Base-by-base conservation (phyloP, 2,113 vertebrate species). In the Charadrius vociferus region DNA sequence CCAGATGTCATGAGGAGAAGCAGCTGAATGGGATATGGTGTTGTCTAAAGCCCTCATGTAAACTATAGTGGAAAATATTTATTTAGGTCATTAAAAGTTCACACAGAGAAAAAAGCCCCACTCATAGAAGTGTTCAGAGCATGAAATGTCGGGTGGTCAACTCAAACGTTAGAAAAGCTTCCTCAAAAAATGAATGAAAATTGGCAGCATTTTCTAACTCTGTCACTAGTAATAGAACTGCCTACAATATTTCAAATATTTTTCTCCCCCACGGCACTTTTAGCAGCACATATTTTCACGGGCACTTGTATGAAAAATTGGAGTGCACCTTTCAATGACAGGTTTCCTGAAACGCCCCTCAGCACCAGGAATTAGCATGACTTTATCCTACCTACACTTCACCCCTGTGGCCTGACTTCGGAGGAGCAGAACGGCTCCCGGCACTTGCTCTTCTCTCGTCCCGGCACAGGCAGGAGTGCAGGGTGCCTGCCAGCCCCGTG, bases 381-480 rank as follows among this genome's bases (percentile, higher is more conserved):
- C 29, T 78, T 87, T 82, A 20, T 39, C n/a, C 59, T 53, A 8
- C 24, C 14, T 27, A 5, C 39, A 21, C 29, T 58, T 71, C 88
- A 45, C 41, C 16, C 1, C 16, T 22, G 13, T 23, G 45, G 43
- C 53, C 68, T 67, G 73, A 34, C 50, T 53, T 17, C 10, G 7
- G 22, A 83, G 58, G 8, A 86, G 43, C 67, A 63, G 43, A 53
- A 37, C 18, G 2, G 1, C 66, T 80, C 24, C 71, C 2, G 7
- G 61, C 41, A 11, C 72, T 75, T 80, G 34, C 36, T 45, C 29
- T 56, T 37, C 62, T 74, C 37, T 81, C 7, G 10, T 55, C 49
- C 34, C 0, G 3, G 39, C 0, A 0, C 39, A 68, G 37, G 70
- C 61, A 37, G 62, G 55, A 49, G 39, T 1, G 1, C n/a, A 11